Evolutionary conservation across 2,888 invertebrate genomes (phyloP), one percentile per base, ranked within the genome.

Genomic region (Orthosia cruda): DNA sequence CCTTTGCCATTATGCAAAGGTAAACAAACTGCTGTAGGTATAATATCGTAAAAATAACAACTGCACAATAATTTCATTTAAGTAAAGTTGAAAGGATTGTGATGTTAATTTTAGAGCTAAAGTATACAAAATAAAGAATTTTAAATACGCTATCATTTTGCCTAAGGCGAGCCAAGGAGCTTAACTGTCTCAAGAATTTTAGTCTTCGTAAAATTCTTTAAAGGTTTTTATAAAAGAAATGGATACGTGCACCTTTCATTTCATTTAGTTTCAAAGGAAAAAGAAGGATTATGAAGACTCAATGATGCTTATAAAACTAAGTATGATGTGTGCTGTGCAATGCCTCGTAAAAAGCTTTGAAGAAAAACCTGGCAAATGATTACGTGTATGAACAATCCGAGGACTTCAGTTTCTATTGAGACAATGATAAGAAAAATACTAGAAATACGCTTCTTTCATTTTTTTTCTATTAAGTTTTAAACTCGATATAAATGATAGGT

Each of bases 151-250:
- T 59, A 71, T 65, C 7, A 64, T 67, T 74, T 77, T 68, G 45
- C 57, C 45, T 61, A 49, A 49, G 67, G 57, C 57, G 64, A 74
- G 45, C 18, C 26, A 32, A 67, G 26, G 5, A 32, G 45, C 55
- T 68, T 65, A 59, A 59, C n/a, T 50, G 49, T 49, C 45, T 52
- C 18, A 54, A 74, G 55, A 74, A 74, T 77, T 23, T 74, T 23
- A 45, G 26, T 64, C 54, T 72, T 67, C 45, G 50, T 68, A 50
- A 78, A 80, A 63, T 57, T 54, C 12, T 71, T 74, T 3, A 52
- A n/a, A 69, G 15, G n/a, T 54, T 65, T 71, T 80, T 66, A 49
- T 45, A 20, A 76, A 71, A 80, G 16, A 55, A 77, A 70, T 73
- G 62, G 23, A 77, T 49, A 62, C 15, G n/a, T 40, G 5, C 50